Evolutionary conservation across 2,113 vertebrate genomes (phyloP).

Genomic region (Pituophis catenifer): DNA sequence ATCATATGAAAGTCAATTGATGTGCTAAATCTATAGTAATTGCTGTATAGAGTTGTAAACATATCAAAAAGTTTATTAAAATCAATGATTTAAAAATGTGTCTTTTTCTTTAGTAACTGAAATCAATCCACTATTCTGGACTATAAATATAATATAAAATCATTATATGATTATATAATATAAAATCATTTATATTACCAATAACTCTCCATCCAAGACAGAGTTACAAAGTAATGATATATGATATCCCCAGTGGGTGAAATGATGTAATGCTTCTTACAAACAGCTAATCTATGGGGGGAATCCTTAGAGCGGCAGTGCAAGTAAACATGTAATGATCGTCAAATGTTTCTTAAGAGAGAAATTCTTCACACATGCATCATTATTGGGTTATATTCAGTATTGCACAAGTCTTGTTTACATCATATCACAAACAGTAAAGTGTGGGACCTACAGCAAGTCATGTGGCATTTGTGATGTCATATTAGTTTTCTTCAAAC

Average conservation of each 20-base stretch:
- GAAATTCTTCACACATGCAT: background rate
- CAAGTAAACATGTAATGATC: background rate
- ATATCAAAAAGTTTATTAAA: constrained; percentile 25
- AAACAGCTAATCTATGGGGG: background rate
- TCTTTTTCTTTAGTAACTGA: constrained; percentile 2
- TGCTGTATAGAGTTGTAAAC: background rate
- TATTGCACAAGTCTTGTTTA: background rate
- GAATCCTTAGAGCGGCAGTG: background rate
- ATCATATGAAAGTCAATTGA: background rate
- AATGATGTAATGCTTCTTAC: background rate
- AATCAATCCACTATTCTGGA: constrained; percentile 14
- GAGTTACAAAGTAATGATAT: background rate
- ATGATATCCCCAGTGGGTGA: background rate
- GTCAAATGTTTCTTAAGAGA: background rate
- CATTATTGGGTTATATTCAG: background rate
- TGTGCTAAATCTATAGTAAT: constrained; percentile 13
- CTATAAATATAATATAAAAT: too few species aligned
- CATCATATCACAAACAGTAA: background rate
- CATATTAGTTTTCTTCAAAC: background rate
- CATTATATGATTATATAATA: too few species aligned
- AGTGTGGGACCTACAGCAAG: background rate
- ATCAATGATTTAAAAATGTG: constrained; percentile 26
- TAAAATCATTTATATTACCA: background rate
- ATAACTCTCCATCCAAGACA: background rate
- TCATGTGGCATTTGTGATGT: background rate